A percentile compares a stretch with the other conserved stretches of the same genome.
Conservation (phyloP, 2,888 invertebrate species). For the Thereva nobilitata region DNA sequence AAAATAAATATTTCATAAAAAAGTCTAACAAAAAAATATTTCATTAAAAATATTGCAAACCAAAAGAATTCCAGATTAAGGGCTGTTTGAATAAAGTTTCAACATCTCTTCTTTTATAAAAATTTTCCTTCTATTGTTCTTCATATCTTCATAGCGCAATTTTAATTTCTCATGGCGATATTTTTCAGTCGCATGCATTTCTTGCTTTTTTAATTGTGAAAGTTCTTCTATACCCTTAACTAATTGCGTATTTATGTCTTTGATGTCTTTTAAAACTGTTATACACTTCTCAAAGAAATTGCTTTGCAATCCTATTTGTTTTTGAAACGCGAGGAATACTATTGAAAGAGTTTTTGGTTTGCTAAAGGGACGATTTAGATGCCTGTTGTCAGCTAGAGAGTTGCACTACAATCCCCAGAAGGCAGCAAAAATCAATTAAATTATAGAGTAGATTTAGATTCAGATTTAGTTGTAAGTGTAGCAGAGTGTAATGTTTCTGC, state of each 20-base stretch:
- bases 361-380: no score
- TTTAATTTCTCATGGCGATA: neutral
- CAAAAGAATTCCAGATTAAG: no score
- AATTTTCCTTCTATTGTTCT: neutral
- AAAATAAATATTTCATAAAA: neutral
- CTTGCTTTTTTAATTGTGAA: neutral
- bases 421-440: no score
- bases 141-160: neutral
- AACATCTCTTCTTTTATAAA: neutral
- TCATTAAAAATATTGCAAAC: no score
- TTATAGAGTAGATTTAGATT: no score
- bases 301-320: neutral
- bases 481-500: no score
- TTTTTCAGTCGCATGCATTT: neutral
- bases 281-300: neutral
- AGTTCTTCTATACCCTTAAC: neutral
- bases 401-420: no score
- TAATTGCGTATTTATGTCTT: neutral
- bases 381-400: no score
- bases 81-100: neutral
- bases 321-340: no score
- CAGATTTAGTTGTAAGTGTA: no score
- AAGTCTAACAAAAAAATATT: no score
- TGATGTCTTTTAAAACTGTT: neutral
- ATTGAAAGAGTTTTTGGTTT: no score